Conservation (phyloP, 2,888 invertebrate species). For the Hanleya hanleyi region DNA sequence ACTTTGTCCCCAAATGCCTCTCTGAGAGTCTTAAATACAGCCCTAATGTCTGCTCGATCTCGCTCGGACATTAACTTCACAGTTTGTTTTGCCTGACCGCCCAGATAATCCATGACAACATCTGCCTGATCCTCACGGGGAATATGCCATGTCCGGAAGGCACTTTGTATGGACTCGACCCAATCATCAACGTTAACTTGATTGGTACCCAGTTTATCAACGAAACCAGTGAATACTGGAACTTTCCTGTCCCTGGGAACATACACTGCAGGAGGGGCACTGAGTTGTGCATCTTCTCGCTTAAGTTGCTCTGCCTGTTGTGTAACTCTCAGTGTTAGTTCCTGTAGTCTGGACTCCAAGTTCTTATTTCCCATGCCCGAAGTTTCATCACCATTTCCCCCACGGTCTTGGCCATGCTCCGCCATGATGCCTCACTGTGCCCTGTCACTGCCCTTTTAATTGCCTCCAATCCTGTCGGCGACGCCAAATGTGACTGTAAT, state of each 20-base stretch:
- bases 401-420: too few species aligned
- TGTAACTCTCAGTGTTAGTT: neutral
- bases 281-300: neutral
- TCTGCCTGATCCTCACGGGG: neutral
- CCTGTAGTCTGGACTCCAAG: too few species aligned
- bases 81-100: neutral
- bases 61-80: neutral
- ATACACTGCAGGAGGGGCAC: neutral
- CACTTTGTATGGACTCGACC: neutral
- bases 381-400: too few species aligned
- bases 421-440: too few species aligned
- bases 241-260: neutral
- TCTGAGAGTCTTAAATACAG: neutral
- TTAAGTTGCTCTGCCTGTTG: neutral
- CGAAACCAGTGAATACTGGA: neutral
- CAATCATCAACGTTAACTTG: neutral
- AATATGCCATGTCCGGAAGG: neutral
- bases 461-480: too few species aligned
- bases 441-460: too few species aligned
- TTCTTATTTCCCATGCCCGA: too few species aligned
- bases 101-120: neutral
- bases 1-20: neutral
- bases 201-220: neutral
- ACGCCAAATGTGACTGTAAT: too few species aligned
- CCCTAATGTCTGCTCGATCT: neutral